Conservation (phyloP, 35 echinoderm and acorn worm genomes). For the Nesometra sesokonis region DNA sequence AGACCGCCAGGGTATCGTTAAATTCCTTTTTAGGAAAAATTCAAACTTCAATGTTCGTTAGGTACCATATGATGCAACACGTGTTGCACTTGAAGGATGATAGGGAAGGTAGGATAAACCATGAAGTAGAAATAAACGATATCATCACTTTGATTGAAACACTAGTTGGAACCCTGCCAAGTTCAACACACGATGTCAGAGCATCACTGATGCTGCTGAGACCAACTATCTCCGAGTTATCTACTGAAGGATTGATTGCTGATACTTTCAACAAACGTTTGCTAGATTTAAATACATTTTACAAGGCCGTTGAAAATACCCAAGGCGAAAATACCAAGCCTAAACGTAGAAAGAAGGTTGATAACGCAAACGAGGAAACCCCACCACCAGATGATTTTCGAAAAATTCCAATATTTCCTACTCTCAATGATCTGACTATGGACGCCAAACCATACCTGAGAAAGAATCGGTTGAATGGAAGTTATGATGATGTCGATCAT, state of each 20-base stretch:
- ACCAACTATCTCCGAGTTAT: background rate
- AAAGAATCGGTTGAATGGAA: slow-evolving; percentile 10
- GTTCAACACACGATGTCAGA: background rate
- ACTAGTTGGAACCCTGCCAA: background rate
- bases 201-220: background rate
- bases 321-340: background rate
- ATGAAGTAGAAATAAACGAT: background rate
- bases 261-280: background rate
- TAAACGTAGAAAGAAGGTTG: background rate
- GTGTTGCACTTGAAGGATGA: background rate
- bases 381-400: slow-evolving; percentile 13
- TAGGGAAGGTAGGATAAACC: background rate
- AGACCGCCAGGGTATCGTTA: background rate
- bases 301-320: background rate
- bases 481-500: slow-evolving; percentile 25
- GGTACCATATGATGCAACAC: background rate
- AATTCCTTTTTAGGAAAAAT: background rate
- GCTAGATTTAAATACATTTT: background rate
- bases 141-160: background rate
- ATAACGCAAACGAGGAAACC: background rate
- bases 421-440: background rate
- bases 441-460: background rate
- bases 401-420: slow-evolving; percentile 20
- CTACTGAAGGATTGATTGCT: background rate
- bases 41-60: slow-evolving; percentile 7